phyloP scores from a whole-genome alignment of 2,113 vertebrate genomes.

The Neopipo cinnamomea region DNA sequence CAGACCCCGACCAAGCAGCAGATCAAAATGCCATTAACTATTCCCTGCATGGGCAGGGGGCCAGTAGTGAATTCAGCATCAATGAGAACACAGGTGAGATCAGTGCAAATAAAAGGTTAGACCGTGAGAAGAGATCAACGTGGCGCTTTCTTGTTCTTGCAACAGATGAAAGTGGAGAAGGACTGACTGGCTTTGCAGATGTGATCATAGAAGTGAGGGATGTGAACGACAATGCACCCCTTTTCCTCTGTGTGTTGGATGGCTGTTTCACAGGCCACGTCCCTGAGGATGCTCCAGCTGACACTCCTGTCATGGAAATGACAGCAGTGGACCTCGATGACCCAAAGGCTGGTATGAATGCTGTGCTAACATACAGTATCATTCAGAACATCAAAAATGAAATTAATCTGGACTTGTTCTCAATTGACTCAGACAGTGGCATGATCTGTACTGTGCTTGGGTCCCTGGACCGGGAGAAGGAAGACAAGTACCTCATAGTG shows the following conservation, averaged over 20 bases:
- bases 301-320: conserved; percentile 86
- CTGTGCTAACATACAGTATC: conserved; percentile 84
- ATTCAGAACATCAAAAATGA: conserved; percentile 84
- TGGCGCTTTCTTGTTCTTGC: conserved; percentile 88
- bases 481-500: conserved; percentile 81
- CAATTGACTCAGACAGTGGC: conserved; percentile 80
- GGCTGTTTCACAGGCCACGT: conserved; percentile 81
- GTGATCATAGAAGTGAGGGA: conserved; percentile 84
- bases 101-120: conserved; percentile 74
- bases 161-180: conserved; percentile 83
- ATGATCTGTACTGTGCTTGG: conserved; percentile 82
- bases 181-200: conserved; percentile 88
- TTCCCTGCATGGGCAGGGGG: conserved; percentile 85
- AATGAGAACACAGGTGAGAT: conserved; percentile 79
- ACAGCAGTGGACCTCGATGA: conserved; percentile 85
- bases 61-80: conserved; percentile 82
- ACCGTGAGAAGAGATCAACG: conserved; percentile 77
- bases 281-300: conserved; percentile 83
- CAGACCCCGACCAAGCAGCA: conserved; percentile 84
- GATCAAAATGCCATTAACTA: conserved; percentile 82
- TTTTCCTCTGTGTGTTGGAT: conserved; percentile 80
- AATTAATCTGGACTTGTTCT: conserved; percentile 87
- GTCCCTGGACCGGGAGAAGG: conserved; percentile 83
- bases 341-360: conserved; percentile 79
- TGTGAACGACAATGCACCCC: conserved; percentile 82